These are phyloP conservation scores for Euthynnus affinis DNA, from an alignment of 2,797 vertebrate species.

Conservation along the genomic window DNA sequence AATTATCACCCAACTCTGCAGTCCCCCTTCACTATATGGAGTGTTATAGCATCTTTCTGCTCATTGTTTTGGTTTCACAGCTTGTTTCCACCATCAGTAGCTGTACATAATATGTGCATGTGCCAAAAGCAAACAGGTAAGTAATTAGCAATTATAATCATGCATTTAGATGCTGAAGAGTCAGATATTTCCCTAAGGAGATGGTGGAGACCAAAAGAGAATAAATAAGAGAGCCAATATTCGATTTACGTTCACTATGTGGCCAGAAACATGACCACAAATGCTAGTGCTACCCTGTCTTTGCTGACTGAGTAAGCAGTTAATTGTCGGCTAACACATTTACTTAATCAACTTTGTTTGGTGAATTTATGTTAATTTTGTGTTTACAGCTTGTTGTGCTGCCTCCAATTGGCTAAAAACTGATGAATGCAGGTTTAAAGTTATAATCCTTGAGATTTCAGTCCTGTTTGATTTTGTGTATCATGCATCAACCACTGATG, in stretches of 20 bases:
- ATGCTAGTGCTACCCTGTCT: not conserved
- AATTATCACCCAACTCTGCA: not conserved
- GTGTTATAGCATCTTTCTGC: too few relatives aligned
- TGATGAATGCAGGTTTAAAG: not conserved
- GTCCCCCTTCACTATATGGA: not conserved
- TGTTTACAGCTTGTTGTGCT: not conserved
- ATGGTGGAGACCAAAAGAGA: not conserved
- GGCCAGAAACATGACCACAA: too few relatives aligned
- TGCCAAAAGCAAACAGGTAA: conserved; percentile 21
- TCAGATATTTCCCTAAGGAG: not conserved
- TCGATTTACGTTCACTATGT: not conserved
- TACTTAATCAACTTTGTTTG: not conserved
- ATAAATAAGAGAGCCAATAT: not conserved
- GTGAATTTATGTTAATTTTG: not conserved
- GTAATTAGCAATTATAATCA: conserved; percentile 13
- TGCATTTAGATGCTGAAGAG: conserved; percentile 1
- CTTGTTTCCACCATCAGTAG: not conserved
- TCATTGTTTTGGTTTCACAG: too few relatives aligned
- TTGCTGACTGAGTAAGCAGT: not conserved
- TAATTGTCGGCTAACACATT: not conserved
- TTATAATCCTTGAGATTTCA: not conserved
- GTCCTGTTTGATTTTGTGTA: not conserved
- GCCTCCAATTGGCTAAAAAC: not conserved
- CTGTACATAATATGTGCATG: not conserved
- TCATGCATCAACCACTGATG: not conserved